These are phyloP conservation scores for Ypsolopha sequella DNA, from an alignment of 2,888 invertebrate species.

Conservation along the genomic window DNA sequence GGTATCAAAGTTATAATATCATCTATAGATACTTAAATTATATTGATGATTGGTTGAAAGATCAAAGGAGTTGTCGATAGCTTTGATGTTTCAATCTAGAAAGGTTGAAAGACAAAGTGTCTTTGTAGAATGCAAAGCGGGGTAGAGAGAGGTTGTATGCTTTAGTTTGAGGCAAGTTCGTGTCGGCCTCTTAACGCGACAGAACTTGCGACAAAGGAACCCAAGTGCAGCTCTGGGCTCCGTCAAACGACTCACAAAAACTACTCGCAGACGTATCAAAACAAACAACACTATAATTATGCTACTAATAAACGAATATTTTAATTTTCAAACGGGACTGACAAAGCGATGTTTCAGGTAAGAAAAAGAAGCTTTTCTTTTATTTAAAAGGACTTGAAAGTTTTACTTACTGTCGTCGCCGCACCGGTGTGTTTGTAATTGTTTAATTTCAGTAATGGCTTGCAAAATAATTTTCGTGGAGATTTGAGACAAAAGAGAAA, in stretches of 20 bases:
- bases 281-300: neutral
- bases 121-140: constrained; percentile 4
- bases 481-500: constrained; percentile 25
- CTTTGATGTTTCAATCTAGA: constrained; percentile 60
- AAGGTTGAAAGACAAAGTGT: constrained; percentile 33
- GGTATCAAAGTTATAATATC: neutral
- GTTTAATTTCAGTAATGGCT: constrained; percentile 2
- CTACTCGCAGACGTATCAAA: constrained; percentile 19
- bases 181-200: constrained; percentile 27
- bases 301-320: neutral
- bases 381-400: neutral
- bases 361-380: neutral
- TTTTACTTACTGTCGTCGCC: neutral
- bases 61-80: constrained; percentile 47
- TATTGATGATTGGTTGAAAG: constrained; percentile 49
- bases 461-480: neutral
- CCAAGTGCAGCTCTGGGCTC: constrained; percentile 12
- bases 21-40: constrained; percentile 13
- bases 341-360: neutral
- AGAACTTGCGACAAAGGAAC: constrained; percentile 32
- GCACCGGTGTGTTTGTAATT: neutral
- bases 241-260: constrained; percentile 29
- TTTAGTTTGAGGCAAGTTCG: constrained; percentile 30
- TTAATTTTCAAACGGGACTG: neutral
- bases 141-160: constrained; percentile 19